These are phyloP conservation scores for Okamejei kenojei DNA, from an alignment of 2,797 vertebrate species.

Conservation along the genomic window DNA sequence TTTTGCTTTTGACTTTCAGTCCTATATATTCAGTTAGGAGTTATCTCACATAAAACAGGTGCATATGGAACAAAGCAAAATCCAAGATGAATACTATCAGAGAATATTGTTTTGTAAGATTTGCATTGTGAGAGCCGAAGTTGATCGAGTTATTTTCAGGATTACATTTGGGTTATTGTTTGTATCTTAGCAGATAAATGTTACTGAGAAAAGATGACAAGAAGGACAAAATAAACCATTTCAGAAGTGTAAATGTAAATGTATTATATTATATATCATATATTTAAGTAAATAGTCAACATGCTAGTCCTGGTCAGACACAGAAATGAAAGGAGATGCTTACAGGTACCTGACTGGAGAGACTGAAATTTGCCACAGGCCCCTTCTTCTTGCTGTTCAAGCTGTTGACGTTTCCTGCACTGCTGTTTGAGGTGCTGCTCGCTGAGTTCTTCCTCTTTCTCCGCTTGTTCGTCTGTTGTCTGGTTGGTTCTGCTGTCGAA, in stretches of 20 bases:
- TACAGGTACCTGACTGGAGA: slow-evolving; percentile 99
- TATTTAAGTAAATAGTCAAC: neutral
- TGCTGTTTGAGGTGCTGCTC: slow-evolving; percentile 91
- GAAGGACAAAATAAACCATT: neutral
- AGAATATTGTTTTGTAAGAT: neutral
- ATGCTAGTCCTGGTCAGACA: neutral
- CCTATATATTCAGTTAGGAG: neutral
- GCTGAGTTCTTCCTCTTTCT: slow-evolving; percentile 99
- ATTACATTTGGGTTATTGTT: slow-evolving; percentile 6
- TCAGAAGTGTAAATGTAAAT: neutral
- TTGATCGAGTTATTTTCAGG: neutral
- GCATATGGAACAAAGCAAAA: neutral
- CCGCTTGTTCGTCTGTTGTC: slow-evolving; percentile 91
- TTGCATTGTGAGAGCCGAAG: neutral
- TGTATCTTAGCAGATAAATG: neutral
- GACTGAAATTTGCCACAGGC: slow-evolving; percentile 85
- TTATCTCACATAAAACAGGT: slow-evolving; percentile 22
- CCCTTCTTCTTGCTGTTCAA: slow-evolving; percentile 86
- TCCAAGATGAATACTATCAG: neutral
- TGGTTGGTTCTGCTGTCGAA: slow-evolving; percentile 83
- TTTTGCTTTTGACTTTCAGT: slow-evolving; percentile 7
- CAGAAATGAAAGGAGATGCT: slow-evolving; percentile 64
- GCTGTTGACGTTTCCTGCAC: slow-evolving; percentile 73
- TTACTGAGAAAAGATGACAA: slow-evolving; percentile 2
- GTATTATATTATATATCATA: neutral